Evolutionary conservation across 2,888 invertebrate genomes (phyloP).

Genomic region (Galerucella pusilla): DNA sequence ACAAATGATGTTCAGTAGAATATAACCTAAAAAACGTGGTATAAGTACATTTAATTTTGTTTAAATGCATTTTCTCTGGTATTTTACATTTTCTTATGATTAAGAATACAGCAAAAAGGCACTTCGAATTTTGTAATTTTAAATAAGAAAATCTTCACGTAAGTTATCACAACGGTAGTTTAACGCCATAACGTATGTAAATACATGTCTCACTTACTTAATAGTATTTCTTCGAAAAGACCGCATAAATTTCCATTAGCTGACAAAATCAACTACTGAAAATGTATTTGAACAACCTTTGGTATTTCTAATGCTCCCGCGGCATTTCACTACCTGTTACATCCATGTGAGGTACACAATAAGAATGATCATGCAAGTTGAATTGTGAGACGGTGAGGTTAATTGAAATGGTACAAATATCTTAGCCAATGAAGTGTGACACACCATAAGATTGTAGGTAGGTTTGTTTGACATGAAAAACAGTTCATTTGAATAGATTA

Average conservation of each 20-base stretch:
- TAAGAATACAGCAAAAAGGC: no score
- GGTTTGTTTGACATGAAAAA: background rate
- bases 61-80: no score
- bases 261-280: slow-evolving; percentile 15
- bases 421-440: slow-evolving; percentile 22
- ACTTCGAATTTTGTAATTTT: no score
- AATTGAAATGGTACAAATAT: slow-evolving; percentile 29
- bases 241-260: background rate
- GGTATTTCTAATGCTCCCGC: slow-evolving; percentile 23
- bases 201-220: background rate
- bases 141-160: no score
- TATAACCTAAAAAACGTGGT: no score
- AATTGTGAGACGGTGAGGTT: slow-evolving; percentile 18
- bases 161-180: background rate
- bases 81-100: no score
- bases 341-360: slow-evolving; percentile 17
- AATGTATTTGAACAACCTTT: slow-evolving; percentile 6
- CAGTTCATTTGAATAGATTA: no score
- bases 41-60: no score
- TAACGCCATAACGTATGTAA: background rate
- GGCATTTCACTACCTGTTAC: slow-evolving; percentile 19
- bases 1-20: no score
- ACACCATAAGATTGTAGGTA: background rate
- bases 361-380: slow-evolving; percentile 14
- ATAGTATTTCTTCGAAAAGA: background rate